Percentiles rank a stretch among this genome's conserved stretches.
Conservation (phyloP, 2,888 invertebrate species). For the Uropetala carovei region DNA sequence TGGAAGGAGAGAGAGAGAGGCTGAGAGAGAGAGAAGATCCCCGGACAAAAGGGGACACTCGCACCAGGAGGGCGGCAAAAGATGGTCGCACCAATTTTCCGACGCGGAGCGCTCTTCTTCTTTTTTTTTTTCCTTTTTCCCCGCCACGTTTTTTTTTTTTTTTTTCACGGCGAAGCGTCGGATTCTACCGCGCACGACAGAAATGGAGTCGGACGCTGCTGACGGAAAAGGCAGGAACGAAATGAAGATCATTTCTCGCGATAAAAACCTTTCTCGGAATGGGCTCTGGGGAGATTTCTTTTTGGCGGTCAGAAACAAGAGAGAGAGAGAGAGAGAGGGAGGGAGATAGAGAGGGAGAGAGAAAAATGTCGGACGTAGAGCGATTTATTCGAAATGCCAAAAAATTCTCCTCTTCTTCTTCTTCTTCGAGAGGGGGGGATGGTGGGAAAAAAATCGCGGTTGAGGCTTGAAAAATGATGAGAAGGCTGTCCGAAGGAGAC, state of each 20-base stretch:
- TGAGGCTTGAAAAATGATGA: background rate
- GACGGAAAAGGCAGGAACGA: background rate
- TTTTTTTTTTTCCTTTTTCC: background rate
- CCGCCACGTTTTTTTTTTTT: background rate
- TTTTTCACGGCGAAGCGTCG: background rate
- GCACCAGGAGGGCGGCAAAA: background rate
- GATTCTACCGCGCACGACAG: slow-evolving; percentile 27
- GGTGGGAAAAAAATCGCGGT: background rate
- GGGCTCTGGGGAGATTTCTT: slow-evolving; percentile 13
- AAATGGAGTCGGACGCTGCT: slow-evolving; percentile 10
- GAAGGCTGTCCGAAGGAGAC: slow-evolving; percentile 20
- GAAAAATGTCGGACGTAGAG: background rate
- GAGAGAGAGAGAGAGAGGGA: background rate
- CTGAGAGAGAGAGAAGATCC: background rate
- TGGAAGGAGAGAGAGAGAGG: background rate
- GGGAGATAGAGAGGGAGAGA: background rate
- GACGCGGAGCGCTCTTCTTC: slow-evolving; percentile 3
- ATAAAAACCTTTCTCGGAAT: slow-evolving; percentile 20
- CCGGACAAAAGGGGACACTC: slow-evolving; percentile 20
- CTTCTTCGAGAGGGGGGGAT: background rate
- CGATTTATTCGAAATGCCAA: slow-evolving; percentile 35
- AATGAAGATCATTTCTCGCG: slow-evolving; percentile 16
- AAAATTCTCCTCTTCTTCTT: background rate
- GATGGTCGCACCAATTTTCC: slow-evolving; percentile 35
- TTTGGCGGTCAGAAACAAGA: slow-evolving; percentile 31